Evolutionary conservation across 2,888 invertebrate genomes (phyloP).

Genomic region (Dryobotodes eremita): DNA sequence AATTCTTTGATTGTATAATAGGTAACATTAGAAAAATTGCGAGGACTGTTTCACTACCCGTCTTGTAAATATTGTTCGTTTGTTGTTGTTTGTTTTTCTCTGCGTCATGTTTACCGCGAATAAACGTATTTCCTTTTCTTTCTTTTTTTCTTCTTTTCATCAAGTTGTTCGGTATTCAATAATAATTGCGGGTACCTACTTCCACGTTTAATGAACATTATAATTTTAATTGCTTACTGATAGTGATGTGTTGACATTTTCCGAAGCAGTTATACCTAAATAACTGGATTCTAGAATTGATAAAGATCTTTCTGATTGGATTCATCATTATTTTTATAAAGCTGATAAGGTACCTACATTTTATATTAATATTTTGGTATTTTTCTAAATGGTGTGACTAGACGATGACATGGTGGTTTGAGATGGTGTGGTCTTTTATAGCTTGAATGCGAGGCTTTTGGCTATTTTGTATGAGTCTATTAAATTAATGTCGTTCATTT

Average conservation of each 20-base stretch:
- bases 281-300: background rate
- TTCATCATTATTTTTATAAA: background rate
- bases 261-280: background rate
- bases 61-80: too few relatives aligned
- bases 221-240: constrained; percentile 4
- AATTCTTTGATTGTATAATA: background rate
- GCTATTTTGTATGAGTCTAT: too few relatives aligned
- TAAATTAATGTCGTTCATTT: too few relatives aligned
- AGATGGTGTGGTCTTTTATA: too few relatives aligned
- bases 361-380: background rate
- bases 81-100: too few relatives aligned
- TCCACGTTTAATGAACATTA: constrained; percentile 3
- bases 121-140: too few relatives aligned
- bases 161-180: background rate
- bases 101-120: too few relatives aligned
- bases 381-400: background rate
- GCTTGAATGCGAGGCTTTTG: too few relatives aligned
- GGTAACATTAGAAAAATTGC: background rate
- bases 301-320: background rate
- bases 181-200: background rate
- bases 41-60: background rate
- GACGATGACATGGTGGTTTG: too few relatives aligned
- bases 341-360: background rate
- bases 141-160: background rate
- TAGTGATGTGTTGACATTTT: constrained; percentile 17